Percentiles rank a stretch among this genome's conserved stretches.
Evolutionary conservation across 2,797 vertebrate species (phyloP).

Genomic region (Botia almorhae): DNA sequence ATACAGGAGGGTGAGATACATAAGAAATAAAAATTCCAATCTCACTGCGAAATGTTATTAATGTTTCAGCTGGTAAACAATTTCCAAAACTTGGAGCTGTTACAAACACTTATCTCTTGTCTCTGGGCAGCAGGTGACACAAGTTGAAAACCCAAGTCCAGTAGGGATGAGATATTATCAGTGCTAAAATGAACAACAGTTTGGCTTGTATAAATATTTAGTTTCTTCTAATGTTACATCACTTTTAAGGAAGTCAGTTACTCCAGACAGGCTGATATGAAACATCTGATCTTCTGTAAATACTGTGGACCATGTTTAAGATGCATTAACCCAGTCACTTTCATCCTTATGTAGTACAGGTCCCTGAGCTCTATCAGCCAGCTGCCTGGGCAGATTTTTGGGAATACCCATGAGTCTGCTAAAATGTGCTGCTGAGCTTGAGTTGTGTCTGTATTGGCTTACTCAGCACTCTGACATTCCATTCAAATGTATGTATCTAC

Average conservation of each 20-base stretch:
- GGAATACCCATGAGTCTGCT: conserved; percentile 56
- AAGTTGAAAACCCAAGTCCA: conserved; percentile 24
- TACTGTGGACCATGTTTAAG: conserved; percentile 17
- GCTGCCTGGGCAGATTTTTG: conserved; percentile 61
- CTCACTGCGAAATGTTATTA: background rate
- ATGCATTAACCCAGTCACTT: conserved; percentile 12
- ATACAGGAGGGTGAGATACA: background rate
- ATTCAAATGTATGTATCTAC: conserved; percentile 32
- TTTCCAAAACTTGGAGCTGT: conserved; percentile 11
- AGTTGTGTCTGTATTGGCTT: conserved; percentile 53
- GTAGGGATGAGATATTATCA: background rate
- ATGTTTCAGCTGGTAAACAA: conserved; percentile 24
- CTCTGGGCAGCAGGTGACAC: conserved; percentile 39
- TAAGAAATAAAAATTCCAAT: background rate
- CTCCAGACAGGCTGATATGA: conserved; percentile 12
- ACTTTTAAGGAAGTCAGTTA: conserved; percentile 3
- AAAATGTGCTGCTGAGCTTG: conserved; percentile 59
- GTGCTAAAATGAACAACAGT: conserved; percentile 25
- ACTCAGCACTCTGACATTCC: conserved; percentile 52
- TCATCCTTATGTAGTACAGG: conserved; percentile 28
- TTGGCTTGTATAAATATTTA: conserved; percentile 25
- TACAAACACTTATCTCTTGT: conserved; percentile 8
- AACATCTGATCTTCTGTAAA: conserved; percentile 43
- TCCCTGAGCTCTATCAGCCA: conserved; percentile 56
- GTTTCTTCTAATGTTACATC: conserved; percentile 9